Conservation (phyloP, 2,797 vertebrate genomes). For the Pitangus sulphuratus region DNA sequence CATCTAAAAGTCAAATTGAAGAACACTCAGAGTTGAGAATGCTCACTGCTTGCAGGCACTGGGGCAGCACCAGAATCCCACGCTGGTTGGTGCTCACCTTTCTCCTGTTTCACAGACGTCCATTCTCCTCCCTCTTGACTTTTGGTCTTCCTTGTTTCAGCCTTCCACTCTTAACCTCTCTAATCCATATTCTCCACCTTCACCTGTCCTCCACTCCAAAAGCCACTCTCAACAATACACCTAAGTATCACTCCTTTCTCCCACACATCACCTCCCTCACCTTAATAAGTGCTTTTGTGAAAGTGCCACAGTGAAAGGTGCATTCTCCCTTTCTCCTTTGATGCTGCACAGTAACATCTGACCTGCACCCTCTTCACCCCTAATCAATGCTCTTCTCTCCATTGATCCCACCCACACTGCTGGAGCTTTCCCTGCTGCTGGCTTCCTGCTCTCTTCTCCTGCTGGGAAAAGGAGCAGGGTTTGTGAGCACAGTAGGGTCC, state of each 20-base stretch:
- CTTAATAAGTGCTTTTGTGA: background rate
- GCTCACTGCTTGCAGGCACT: fast-evolving
- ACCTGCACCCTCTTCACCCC: background rate
- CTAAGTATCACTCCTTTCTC: background rate
- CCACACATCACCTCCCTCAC: background rate
- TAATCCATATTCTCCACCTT: background rate
- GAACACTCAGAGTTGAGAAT: background rate
- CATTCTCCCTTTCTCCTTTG: background rate
- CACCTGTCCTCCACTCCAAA: background rate
- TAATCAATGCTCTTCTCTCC: background rate
- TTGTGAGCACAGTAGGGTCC: background rate
- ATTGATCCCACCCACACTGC: background rate
- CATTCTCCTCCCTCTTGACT: background rate
- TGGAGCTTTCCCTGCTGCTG: background rate
- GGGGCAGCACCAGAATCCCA: background rate
- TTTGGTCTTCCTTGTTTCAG: background rate
- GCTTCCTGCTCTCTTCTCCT: background rate
- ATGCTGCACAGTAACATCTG: background rate
- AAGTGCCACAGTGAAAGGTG: background rate
- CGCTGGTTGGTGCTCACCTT: background rate
- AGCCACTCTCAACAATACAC: background rate
- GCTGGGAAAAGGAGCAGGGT: background rate
- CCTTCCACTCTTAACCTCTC: background rate
- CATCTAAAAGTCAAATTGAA: background rate
- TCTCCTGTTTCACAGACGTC: background rate